Evolutionary conservation across 1,140 invertebrate genomes (phyloP).

Genomic region (Cyrtorhinus lividipennis): DNA sequence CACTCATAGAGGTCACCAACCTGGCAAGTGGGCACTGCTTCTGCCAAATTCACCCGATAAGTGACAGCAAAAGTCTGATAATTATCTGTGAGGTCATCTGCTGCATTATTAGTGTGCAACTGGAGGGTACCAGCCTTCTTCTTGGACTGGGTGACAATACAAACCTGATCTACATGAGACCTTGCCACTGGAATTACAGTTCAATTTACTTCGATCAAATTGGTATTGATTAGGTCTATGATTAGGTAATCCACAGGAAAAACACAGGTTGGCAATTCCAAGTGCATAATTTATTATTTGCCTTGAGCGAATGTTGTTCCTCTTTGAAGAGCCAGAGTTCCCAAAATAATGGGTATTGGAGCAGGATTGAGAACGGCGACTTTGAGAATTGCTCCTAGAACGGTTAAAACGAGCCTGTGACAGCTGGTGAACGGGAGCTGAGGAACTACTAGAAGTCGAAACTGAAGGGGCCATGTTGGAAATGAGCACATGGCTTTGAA

Average conservation of each 20-base stretch:
- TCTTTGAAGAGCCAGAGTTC: not conserved
- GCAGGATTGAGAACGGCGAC: not conserved
- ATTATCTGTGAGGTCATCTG: not conserved
- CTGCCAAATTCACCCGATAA: not conserved
- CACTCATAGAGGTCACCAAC: constrained; percentile 2
- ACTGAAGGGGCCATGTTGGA: not conserved
- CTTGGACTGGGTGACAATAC: not conserved
- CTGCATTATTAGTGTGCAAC: not conserved
- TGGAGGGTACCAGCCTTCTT: not conserved
- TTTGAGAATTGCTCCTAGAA: constrained; percentile 3
- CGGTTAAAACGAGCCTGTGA: not conserved
- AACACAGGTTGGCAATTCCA: constrained; percentile 3
- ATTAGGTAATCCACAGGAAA: constrained; percentile 1
- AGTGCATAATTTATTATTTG: not conserved
- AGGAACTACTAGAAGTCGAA: not conserved
- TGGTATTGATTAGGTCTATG: not conserved
- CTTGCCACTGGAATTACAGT: constrained; percentile 4
- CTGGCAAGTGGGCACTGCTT: not conserved
- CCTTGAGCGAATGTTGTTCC: not conserved
- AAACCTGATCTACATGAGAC: not conserved
- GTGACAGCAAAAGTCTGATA: not conserved
- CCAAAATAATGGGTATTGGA: not conserved
- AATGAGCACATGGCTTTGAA: not conserved
- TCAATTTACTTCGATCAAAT: not conserved
- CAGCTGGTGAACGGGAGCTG: not conserved